Evolutionary conservation across 2,888 invertebrate genomes (phyloP).

Genomic region (Cerceris ruficornis): DNA sequence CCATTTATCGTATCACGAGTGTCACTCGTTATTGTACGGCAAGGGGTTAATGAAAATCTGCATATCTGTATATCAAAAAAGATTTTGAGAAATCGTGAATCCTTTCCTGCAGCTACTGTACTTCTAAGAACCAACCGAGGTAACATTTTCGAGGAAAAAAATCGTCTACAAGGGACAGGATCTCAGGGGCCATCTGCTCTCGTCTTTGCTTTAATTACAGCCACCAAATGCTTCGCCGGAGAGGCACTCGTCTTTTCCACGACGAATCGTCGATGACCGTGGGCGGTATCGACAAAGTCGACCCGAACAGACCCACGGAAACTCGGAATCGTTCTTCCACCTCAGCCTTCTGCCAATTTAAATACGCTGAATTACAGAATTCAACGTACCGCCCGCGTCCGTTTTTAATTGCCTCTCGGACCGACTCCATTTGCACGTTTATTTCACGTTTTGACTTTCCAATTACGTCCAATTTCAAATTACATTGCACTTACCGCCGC

Average conservation of each 20-base stretch:
- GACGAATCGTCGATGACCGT: slow-evolving; percentile 47
- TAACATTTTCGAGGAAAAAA: slow-evolving; percentile 32
- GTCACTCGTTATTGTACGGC: no score
- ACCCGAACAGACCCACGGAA: slow-evolving; percentile 45
- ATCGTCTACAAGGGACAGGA: slow-evolving; percentile 35
- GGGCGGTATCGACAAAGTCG: slow-evolving; percentile 52
- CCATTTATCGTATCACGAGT: no score
- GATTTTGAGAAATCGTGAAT: no score
- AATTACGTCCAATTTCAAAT: no score
- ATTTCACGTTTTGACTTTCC: no score
- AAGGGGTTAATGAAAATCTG: no score
- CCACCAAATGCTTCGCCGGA: slow-evolving; percentile 37
- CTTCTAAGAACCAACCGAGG: slow-evolving; percentile 47
- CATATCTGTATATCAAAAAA: no score
- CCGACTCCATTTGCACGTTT: no score
- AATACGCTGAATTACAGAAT: not conserved
- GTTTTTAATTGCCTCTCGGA: no score
- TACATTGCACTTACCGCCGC: no score
- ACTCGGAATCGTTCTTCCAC: slow-evolving; percentile 18
- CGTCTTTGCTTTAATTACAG: slow-evolving; percentile 63
- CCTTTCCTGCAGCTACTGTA: slow-evolving; percentile 13
- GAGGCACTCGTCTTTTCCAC: slow-evolving; percentile 46
- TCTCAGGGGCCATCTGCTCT: slow-evolving; percentile 56
- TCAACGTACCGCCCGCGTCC: not conserved
- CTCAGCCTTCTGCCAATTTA: not conserved